Evolutionary conservation across 2,888 invertebrate species (phyloP).

Genomic region (Polymixis lichenea): DNA sequence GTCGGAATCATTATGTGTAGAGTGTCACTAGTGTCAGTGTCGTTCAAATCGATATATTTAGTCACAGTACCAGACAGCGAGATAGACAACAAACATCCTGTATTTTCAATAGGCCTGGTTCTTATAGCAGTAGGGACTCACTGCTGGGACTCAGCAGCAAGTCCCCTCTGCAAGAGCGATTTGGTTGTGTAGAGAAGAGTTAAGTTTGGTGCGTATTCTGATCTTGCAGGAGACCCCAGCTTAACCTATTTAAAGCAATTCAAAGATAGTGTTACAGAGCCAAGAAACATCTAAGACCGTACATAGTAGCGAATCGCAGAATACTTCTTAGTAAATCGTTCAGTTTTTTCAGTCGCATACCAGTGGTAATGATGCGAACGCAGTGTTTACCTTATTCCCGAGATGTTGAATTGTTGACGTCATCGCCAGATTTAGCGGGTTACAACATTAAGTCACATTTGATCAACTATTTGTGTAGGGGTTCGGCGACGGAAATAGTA

Average conservation of each 20-base stretch:
- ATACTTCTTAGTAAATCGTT: constrained; percentile 12
- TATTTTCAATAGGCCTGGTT: neutral
- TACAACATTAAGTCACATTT: constrained; percentile 62
- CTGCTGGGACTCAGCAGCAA: neutral
- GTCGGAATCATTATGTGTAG: neutral
- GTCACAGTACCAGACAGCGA: neutral
- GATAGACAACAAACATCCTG: neutral
- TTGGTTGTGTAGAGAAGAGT: neutral
- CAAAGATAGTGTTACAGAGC: neutral
- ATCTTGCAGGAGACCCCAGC: neutral
- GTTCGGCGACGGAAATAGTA: constrained; percentile 52
- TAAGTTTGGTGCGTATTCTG: neutral
- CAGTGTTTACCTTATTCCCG: constrained; percentile 60
- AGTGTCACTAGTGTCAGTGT: neutral
- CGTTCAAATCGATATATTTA: neutral
- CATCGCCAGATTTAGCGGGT: constrained; percentile 61
- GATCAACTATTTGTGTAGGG: constrained; percentile 60
- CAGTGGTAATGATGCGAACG: constrained; percentile 49
- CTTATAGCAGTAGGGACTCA: neutral
- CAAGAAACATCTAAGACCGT: constrained; percentile 3
- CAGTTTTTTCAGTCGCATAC: constrained; percentile 48
- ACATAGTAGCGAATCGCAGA: constrained; percentile 16
- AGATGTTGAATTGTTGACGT: constrained; percentile 45
- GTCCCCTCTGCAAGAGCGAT: neutral
- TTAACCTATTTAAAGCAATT: neutral